Percentiles rank a stretch among this genome's conserved stretches.
Conservation (phyloP, 1,140 invertebrate genomes). For the Vanessa tameamea region DNA sequence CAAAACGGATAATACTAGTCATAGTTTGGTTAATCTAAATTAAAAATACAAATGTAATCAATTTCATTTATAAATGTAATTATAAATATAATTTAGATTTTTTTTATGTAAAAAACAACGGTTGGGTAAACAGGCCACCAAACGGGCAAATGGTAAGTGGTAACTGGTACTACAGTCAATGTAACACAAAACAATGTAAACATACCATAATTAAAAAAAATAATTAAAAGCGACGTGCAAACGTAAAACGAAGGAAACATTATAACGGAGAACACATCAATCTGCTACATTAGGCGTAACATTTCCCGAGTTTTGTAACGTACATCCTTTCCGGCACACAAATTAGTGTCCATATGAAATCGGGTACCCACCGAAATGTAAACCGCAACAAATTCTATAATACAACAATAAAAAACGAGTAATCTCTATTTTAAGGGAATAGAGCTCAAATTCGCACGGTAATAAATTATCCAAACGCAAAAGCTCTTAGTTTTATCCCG, state of each 20-base stretch:
- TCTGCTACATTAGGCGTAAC: conserved; percentile 48
- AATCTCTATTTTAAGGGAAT: conserved; percentile 4
- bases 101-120: no score
- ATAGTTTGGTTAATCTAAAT: no score
- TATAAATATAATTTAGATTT: no score
- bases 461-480: conserved; percentile 31
- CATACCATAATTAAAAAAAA: background rate
- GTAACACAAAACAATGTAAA: background rate
- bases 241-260: conserved; percentile 31
- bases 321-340: conserved; percentile 48
- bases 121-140: no score
- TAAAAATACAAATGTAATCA: no score
- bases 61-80: no score
- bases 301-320: conserved; percentile 47
- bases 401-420: background rate
- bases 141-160: no score
- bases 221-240: background rate
- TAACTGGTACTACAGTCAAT: no score
- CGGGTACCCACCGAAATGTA: conserved; percentile 51
- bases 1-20: no score
- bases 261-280: conserved; percentile 50
- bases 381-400: conserved; percentile 34
- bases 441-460: conserved; percentile 30
- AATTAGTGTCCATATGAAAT: conserved; percentile 65
- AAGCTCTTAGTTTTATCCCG: conserved; percentile 23